Conservation (phyloP, 2,113 vertebrate species). For the Marcusenius ussheri region DNA sequence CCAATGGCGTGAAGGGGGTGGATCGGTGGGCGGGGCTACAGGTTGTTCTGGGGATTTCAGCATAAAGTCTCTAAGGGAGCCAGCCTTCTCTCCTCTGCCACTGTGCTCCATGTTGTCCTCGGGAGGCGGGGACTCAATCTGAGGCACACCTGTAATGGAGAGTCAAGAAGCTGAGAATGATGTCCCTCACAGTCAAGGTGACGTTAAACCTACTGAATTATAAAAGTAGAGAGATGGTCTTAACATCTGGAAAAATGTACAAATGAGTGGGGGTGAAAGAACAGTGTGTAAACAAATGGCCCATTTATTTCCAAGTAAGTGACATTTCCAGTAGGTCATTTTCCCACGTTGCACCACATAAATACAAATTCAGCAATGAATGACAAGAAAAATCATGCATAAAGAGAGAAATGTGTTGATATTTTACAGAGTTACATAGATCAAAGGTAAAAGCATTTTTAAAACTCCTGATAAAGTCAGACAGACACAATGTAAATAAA, state of each 20-base stretch:
- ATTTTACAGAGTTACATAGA: not conserved
- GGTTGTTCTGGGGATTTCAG: conserved; percentile 45
- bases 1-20: conserved; percentile 28
- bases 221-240: not conserved
- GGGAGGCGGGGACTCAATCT: conserved; percentile 34
- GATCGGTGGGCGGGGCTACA: conserved; percentile 23
- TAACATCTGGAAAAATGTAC: not conserved
- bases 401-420: not conserved
- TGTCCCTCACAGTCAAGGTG: not conserved
- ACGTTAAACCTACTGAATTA: not conserved
- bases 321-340: not conserved
- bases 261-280: not conserved
- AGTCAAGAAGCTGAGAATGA: not conserved
- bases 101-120: conserved; percentile 28
- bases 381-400: not conserved
- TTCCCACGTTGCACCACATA: not conserved
- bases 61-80: conserved; percentile 61
- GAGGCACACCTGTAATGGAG: conserved; percentile 42
- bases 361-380: not conserved
- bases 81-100: conserved; percentile 28
- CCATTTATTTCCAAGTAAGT: not conserved
- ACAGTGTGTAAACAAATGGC: not conserved
- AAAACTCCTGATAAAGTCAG: not conserved
- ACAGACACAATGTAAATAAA: not conserved
- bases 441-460: not conserved